phyloP scores from a whole-genome alignment of 2,888 invertebrate genomes.

The Cheilosia urbana region DNA sequence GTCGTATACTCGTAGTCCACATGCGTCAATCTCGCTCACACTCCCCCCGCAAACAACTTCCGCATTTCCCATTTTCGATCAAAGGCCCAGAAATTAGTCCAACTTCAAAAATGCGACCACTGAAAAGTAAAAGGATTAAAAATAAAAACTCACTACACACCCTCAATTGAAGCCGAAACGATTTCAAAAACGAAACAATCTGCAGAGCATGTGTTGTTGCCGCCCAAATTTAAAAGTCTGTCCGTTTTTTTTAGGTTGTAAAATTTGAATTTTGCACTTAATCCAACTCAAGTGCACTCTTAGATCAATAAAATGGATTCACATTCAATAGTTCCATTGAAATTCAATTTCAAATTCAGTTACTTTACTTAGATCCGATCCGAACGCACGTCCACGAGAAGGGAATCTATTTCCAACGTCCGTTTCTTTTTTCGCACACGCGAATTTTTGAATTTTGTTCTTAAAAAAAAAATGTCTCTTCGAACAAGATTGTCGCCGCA shows the following conservation, averaged over 20 bases:
- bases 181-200: slow-evolving; percentile 52
- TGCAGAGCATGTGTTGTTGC: slow-evolving; percentile 59
- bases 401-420: slow-evolving; percentile 64
- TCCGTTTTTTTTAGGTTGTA: slow-evolving; percentile 11
- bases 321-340: slow-evolving; percentile 26
- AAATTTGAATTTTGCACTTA: slow-evolving; percentile 35
- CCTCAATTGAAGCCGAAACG: slow-evolving; percentile 35
- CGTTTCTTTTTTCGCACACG: slow-evolving; percentile 35
- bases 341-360: slow-evolving; percentile 31
- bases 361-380: slow-evolving; percentile 5
- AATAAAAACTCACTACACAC: slow-evolving; percentile 40
- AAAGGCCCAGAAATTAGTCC: slow-evolving; percentile 48
- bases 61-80: slow-evolving; percentile 63
- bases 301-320: slow-evolving; percentile 43
- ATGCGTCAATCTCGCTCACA: slow-evolving; percentile 28
- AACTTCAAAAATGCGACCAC: slow-evolving; percentile 68
- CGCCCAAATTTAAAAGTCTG: slow-evolving; percentile 24
- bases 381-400: slow-evolving; percentile 33
- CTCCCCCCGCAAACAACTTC: slow-evolving; percentile 20
- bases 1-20: slow-evolving; percentile 46
- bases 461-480: slow-evolving; percentile 1
- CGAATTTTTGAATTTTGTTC: slow-evolving; percentile 11
- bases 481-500: slow-evolving; percentile 42
- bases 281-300: slow-evolving; percentile 23
- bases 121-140: slow-evolving; percentile 1